Evolutionary conservation across 2,888 invertebrate genomes (phyloP), one percentile per base, ranked within the genome.

Genomic region (Calliphora vomitoria): DNA sequence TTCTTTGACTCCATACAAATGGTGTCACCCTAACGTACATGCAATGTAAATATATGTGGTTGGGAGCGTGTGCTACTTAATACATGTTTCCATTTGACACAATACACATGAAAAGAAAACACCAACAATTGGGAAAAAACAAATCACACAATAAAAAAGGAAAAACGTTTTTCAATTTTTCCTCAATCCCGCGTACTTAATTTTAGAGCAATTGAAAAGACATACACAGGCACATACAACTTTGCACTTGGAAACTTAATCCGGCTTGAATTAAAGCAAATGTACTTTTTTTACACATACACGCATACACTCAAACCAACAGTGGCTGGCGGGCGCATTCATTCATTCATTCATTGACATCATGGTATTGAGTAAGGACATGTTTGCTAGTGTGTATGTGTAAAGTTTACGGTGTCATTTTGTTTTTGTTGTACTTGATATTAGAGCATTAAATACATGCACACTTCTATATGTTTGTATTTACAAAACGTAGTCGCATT

Each of bases 401-500:
- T 47, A 11, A 41, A 53, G 8, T 41, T 64, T 31, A 25, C 69
- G 44, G 10, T 35, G n/a, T 8, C 11, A 53, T 11, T 20, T 74
- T 13, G 25, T 47, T 18, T 44, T 44, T 44, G 4, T 64, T 64
- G 35, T 38, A 8, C 8, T 50, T 64, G 25, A 15, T 44, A 15
- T 1, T 74, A 62, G 47, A 44, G 13, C 47, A 75, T 50, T 47
- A 53, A 76, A 41, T 8, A 41, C 41, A 50, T 35, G n/a, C 15
- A 38, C 11, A n/a, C 31, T 4, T 25, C 1, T 25, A 2, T 35
- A 62, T 15, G 47, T 31, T 18, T 68, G 25, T 68, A 13, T 60
- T 68, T 60, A 6, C 55, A 38, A 58, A 80, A 68, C 64, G 66
- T 64, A 71, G 84, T 55, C 79, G 79, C 85, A 82, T 84, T 82